phyloP scores from a whole-genome alignment of 2,113 vertebrate genomes.

The Buteo buteo region DNA sequence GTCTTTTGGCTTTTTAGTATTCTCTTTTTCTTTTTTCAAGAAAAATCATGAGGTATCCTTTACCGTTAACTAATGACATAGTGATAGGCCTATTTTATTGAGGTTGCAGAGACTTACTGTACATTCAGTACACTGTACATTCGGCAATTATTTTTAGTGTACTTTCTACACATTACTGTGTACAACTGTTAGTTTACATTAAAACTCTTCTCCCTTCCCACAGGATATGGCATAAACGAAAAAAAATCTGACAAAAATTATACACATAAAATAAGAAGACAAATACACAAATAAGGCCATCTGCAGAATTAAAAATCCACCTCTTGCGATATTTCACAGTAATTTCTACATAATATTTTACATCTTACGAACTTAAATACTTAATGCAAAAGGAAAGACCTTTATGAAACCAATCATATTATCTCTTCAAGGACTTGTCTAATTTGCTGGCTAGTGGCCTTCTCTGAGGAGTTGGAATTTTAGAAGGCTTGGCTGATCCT shows the following conservation, averaged over 20 bases:
- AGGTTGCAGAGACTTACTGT: conserved; percentile 82
- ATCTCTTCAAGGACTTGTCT: conserved; percentile 92
- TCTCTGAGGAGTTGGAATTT: conserved; percentile 94
- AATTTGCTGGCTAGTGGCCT: conserved; percentile 86
- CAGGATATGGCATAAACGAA: conserved; percentile 78
- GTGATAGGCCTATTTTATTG: conserved; percentile 68
- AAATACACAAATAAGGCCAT: conserved; percentile 95
- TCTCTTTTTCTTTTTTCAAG: conserved; percentile 57
- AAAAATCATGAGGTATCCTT: conserved; percentile 78
- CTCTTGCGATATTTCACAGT: conserved; percentile 89
- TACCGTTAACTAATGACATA: conserved; percentile 71
- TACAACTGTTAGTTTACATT: conserved; percentile 82
- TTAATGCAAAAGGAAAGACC: conserved; percentile 77
- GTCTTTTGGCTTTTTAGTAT: conserved; percentile 61
- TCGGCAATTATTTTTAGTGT: conserved; percentile 79
- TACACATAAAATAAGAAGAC: conserved; percentile 94
- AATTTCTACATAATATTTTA: conserved; percentile 96
- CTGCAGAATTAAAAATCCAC: conserved; percentile 87
- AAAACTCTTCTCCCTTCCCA: conserved; percentile 73
- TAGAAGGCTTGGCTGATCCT: conserved; percentile 86
- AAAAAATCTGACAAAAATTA: conserved; percentile 79
- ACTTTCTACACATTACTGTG: conserved; percentile 76
- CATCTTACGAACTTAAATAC: conserved; percentile 93
- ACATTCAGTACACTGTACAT: conserved; percentile 87
- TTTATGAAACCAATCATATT: conserved; percentile 73